A percentile compares a stretch with the other conserved stretches of the same genome.
phyloP scores from a whole-genome alignment of 2,888 invertebrate species.

The Tortrix viridana region DNA sequence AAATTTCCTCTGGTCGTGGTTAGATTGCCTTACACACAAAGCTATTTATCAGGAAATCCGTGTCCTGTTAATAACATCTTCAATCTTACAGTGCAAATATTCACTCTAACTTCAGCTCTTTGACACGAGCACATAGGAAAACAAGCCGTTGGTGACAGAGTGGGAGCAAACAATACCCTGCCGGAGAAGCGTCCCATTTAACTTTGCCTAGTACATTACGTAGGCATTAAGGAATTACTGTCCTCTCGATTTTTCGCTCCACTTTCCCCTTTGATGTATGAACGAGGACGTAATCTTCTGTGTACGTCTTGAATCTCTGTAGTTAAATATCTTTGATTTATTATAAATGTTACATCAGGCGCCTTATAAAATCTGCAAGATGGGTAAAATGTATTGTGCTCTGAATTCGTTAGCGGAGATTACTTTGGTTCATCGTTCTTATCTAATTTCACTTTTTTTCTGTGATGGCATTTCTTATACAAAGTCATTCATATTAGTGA shows the following conservation, averaged over 20 bases:
- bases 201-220: slow-evolving; percentile 34
- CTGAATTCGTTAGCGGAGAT: too few relatives aligned
- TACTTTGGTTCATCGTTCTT: too few relatives aligned
- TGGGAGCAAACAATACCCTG: slow-evolving; percentile 35
- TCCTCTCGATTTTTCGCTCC: slow-evolving; percentile 36
- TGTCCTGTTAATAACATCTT: slow-evolving; percentile 15
- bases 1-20: too few relatives aligned
- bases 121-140: slow-evolving; percentile 43
- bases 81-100: slow-evolving; percentile 46
- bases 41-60: not conserved
- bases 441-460: too few relatives aligned
- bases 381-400: too few relatives aligned
- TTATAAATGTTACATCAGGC: not conserved
- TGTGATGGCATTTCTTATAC: too few relatives aligned
- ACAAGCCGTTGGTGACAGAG: slow-evolving; percentile 39
- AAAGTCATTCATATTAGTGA: too few relatives aligned
- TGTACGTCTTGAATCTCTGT: slow-evolving; percentile 16
- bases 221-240: slow-evolving; percentile 37
- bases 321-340: slow-evolving; percentile 9
- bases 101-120: slow-evolving; percentile 49
- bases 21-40: too few relatives aligned
- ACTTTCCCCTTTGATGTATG: slow-evolving; percentile 31
- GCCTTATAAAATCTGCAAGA: not conserved
- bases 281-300: slow-evolving; percentile 27
- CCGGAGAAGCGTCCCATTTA: slow-evolving; percentile 32